These are phyloP conservation scores for Notothenia rossii DNA, from an alignment of 2,113 vertebrate species.

Conservation along the genomic window DNA sequence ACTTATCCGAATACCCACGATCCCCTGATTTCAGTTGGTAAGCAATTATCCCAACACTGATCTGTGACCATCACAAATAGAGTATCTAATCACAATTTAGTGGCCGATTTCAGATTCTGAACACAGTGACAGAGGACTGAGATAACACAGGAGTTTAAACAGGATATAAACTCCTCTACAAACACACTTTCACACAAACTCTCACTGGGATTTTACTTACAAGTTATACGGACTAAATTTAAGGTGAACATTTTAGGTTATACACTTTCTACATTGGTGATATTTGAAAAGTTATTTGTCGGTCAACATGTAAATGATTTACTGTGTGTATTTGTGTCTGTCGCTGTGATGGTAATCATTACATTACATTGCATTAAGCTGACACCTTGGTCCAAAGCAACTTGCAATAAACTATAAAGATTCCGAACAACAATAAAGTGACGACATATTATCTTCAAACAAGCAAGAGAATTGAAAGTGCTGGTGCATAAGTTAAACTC, in stretches of 20 bases:
- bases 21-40: conserved; percentile 34
- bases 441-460: too few relatives aligned
- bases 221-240: too few relatives aligned
- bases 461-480: too few relatives aligned
- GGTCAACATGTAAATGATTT: neutral
- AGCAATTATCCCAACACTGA: conserved; percentile 37
- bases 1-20: conserved; percentile 55
- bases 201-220: neutral
- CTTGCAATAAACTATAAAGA: too few relatives aligned
- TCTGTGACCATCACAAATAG: conserved; percentile 19
- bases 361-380: neutral
- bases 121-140: conserved; percentile 22
- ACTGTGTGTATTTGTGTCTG: neutral
- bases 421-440: too few relatives aligned
- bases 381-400: too few relatives aligned
- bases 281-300: neutral
- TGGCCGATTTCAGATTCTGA: neutral
- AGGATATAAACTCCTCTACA: neutral
- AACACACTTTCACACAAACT: neutral
- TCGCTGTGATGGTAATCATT: neutral
- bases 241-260: neutral
- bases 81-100: neutral
- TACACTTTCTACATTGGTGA: too few relatives aligned
- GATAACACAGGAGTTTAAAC: conserved; percentile 4
- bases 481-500: too few relatives aligned